A percentile compares a stretch with the other conserved stretches of the same genome.
These are phyloP conservation scores for Suncus etruscus DNA, from an alignment of 2,113 vertebrate species.

Conservation along the genomic window DNA sequence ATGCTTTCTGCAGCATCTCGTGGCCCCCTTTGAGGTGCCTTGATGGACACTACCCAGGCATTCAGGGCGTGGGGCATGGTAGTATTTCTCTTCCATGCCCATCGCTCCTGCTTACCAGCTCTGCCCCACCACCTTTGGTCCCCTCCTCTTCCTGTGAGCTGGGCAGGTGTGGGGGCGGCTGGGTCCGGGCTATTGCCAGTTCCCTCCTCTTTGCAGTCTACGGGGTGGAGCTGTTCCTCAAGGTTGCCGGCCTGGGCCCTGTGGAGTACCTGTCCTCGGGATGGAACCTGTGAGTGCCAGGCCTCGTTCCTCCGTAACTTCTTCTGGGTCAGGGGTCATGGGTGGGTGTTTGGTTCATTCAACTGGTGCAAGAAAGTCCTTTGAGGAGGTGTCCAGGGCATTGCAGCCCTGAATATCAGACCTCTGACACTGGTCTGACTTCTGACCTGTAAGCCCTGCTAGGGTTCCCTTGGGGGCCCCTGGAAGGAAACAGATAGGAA, in stretches of 20 bases:
- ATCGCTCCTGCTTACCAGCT: too few species aligned
- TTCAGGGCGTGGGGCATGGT: too few species aligned
- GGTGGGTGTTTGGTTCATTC: not conserved
- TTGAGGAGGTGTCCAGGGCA: accelerated
- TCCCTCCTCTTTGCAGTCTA: slow-evolving; percentile 87
- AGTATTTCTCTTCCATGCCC: too few species aligned
- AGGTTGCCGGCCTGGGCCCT: slow-evolving; percentile 95
- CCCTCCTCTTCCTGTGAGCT: too few species aligned
- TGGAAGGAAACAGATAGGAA: not conserved
- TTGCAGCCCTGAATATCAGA: not conserved
- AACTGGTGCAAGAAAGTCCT: not conserved
- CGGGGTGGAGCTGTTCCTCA: slow-evolving; percentile 95
- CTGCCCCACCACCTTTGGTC: too few species aligned
- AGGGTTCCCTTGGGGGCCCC: too few species aligned
- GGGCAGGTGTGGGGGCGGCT: too few species aligned
- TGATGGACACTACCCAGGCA: too few species aligned
- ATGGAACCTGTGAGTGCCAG: slow-evolving; percentile 96
- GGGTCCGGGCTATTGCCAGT: not conserved
- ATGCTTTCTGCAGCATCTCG: too few species aligned
- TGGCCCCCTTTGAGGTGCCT: too few species aligned
- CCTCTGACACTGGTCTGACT: not conserved
- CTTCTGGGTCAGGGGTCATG: accelerated
- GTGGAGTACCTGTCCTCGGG: slow-evolving; percentile 96
- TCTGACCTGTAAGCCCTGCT: too few species aligned
- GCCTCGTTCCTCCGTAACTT: not conserved